phyloP scores from a whole-genome alignment of 2,797 vertebrate species.

The Typhlichthys subterraneus region DNA sequence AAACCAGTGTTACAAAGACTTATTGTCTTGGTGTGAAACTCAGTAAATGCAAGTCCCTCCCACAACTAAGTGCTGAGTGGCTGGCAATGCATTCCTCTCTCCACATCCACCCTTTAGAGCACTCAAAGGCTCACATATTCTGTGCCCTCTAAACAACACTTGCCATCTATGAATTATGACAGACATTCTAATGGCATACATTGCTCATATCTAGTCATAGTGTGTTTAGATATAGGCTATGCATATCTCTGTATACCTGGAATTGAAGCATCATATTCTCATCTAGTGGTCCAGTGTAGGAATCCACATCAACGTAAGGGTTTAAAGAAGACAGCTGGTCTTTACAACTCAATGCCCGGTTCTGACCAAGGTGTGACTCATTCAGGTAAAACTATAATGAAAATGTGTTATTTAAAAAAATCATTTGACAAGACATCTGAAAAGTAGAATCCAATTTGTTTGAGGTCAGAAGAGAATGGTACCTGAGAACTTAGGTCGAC shows the following conservation, averaged over 20 bases:
- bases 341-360: conserved; percentile 77
- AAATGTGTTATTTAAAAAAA: not conserved
- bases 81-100: too few relatives aligned
- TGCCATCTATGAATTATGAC: too few relatives aligned
- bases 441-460: not conserved
- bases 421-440: not conserved
- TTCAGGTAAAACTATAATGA: conserved; percentile 83
- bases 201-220: too few relatives aligned
- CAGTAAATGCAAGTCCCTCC: too few relatives aligned
- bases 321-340: conserved; percentile 78
- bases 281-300: conserved; percentile 60
- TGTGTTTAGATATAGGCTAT: too few relatives aligned
- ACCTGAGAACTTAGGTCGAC: conserved; percentile 86
- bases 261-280: conserved; percentile 75
- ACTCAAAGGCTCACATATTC: too few relatives aligned
- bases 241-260: conserved; percentile 72
- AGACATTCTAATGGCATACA: too few relatives aligned
- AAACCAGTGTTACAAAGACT: too few relatives aligned
- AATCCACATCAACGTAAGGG: conserved; percentile 65
- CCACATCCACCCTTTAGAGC: too few relatives aligned
- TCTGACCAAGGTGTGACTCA: conserved; percentile 77
- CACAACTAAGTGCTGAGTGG: too few relatives aligned
- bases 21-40: too few relatives aligned
- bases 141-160: too few relatives aligned
- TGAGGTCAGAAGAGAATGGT: conserved; percentile 1